Conservation (phyloP, 2,797 vertebrate species). For the Rhincodon typus region DNA sequence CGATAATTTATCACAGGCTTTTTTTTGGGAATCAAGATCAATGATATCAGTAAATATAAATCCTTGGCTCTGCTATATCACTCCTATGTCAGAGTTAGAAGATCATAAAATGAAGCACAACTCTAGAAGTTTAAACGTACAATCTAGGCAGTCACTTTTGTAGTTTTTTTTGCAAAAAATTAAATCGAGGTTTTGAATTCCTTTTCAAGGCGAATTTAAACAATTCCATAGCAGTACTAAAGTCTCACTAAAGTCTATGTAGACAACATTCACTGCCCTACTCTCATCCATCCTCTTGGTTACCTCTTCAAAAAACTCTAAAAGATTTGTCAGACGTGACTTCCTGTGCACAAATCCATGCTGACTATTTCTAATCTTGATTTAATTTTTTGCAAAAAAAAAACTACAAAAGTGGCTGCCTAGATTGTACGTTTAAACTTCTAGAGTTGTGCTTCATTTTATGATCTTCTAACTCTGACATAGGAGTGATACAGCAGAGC, state of each 20-base stretch:
- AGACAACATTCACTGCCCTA: too few relatives aligned
- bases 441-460: not conserved
- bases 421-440: not conserved
- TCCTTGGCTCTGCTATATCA: not conserved
- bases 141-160: not conserved
- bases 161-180: not conserved
- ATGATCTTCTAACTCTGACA: constrained; percentile 2
- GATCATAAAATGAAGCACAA: not conserved
- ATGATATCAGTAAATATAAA: not conserved
- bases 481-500: not conserved
- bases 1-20: constrained; percentile 6
- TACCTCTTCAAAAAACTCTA: too few relatives aligned
- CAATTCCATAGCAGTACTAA: not conserved
- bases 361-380: not conserved
- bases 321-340: too few relatives aligned
- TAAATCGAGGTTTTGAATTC: not conserved
- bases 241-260: too few relatives aligned
- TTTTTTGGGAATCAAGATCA: constrained; percentile 17
- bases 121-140: not conserved
- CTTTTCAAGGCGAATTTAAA: not conserved
- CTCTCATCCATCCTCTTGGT: too few relatives aligned
- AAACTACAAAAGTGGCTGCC: not conserved
- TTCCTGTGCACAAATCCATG: too few relatives aligned
- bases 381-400: not conserved
- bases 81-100: not conserved